Conservation (phyloP, 2,113 vertebrate genomes). For the Picathartes gymnocephalus region DNA sequence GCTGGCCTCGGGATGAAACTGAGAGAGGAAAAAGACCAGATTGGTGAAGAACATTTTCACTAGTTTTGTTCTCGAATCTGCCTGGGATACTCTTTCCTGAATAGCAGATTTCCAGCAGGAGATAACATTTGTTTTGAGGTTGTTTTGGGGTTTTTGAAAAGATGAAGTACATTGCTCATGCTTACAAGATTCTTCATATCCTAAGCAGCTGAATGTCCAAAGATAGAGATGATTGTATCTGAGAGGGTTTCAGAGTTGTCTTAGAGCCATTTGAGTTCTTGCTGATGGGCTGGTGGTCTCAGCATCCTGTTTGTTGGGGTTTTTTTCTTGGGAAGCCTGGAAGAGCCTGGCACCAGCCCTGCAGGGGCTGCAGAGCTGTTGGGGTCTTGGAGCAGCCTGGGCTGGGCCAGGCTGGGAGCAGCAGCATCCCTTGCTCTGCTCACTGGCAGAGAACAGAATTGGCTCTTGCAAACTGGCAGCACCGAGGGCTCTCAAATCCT, state of each 20-base stretch:
- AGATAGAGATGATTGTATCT: neutral
- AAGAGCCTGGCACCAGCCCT: neutral
- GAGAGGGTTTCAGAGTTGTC: neutral
- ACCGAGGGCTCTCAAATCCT: neutral
- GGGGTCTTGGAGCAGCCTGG: rapidly evolving
- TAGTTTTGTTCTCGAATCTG: neutral
- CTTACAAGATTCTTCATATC: neutral
- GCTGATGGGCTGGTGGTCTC: rapidly evolving
- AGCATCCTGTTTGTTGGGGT: neutral
- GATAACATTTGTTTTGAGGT: neutral
- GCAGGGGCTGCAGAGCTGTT: neutral
- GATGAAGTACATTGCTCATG: neutral
- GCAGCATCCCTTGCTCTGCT: neutral
- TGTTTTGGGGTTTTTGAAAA: neutral
- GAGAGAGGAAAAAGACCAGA: neutral
- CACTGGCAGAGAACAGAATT: neutral
- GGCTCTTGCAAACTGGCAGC: neutral
- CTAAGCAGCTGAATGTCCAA: neutral
- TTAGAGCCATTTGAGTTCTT: neutral
- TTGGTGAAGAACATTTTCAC: neutral
- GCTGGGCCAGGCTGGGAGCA: neutral
- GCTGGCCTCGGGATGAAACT: neutral
- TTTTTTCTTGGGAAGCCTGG: neutral
- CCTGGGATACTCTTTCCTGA: neutral
- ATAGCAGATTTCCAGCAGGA: neutral